Base-by-base conservation (phyloP, 2,888 invertebrate species). In the Disparrhopalites patrizii region DNA sequence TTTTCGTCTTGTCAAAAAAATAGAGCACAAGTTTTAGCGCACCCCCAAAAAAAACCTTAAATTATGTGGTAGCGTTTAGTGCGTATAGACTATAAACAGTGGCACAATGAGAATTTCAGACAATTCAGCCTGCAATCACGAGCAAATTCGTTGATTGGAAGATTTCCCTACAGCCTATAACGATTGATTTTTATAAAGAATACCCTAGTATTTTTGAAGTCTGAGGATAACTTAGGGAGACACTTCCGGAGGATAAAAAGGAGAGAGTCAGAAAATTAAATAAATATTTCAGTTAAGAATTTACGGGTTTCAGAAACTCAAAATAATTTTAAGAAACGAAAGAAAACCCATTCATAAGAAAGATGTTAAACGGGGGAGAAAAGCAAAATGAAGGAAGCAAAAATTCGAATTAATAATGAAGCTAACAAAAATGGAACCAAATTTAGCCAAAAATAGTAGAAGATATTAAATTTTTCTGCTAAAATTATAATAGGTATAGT, bases 101-200 rank as follows among this genome's bases (percentile, higher is more conserved):
- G n/a, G n/a, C n/a, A n/a, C n/a, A n/a, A n/a, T n/a, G n/a, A n/a
- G n/a, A n/a, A n/a, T n/a, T n/a, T 52, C 27, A 13, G n/a, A 36
- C 40, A 36, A 55, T 61, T 63, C 63, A 67, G 67, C 67, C 64
- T 67, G 67, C 67, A 67, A 67, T 63, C 67, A 67, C 67, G 60
- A n/a, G 43, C 43, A 43, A 52, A 52, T 28, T 52, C 28, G 30
- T 30, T 55, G 15, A 10, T 5, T 5, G n/a, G n/a, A 55, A 31
- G 18, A 31, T 27, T 30, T 52, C n/a, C n/a, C n/a, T n/a, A n/a
- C n/a, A n/a, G n/a, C n/a, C n/a, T n/a, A n/a, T n/a, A n/a, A n/a
- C n/a, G n/a, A n/a, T n/a, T n/a, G n/a, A n/a, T n/a, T n/a, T n/a
- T n/a, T n/a, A n/a, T n/a, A n/a, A n/a, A n/a, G n/a, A n/a, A 1